Percentiles rank a stretch among this genome's conserved stretches.
phyloP scores from a whole-genome alignment of 2,797 vertebrate genomes.

The Spea hammondii region DNA sequence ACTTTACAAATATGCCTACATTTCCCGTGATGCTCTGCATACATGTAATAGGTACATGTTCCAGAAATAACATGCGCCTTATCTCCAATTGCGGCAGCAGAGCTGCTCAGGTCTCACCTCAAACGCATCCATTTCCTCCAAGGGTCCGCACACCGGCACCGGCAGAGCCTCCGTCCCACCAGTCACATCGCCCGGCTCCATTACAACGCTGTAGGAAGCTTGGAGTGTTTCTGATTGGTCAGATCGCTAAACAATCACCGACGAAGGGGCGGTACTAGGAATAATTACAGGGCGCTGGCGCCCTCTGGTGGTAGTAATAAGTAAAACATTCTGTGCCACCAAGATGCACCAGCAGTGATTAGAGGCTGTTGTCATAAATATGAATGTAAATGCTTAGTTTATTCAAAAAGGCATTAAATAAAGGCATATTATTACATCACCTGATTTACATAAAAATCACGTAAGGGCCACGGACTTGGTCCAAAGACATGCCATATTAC shows the following conservation, averaged over 20 bases:
- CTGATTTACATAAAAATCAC: no score
- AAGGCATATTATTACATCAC: no score
- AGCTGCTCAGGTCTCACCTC: conserved; percentile 20
- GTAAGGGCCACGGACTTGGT: no score
- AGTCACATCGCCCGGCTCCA: conserved; percentile 18
- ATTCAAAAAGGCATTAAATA: no score
- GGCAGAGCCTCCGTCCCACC: conserved; percentile 13
- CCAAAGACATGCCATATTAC: no score
- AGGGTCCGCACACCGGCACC: conserved; percentile 23
- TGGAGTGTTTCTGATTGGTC: not conserved
- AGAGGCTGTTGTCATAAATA: no score
- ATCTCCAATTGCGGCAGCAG: not conserved
- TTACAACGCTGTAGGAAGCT: not conserved
- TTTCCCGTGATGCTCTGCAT: no score
- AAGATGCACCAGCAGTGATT: no score
- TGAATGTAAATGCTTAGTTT: no score
- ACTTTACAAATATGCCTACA: no score
- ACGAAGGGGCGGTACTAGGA: not conserved
- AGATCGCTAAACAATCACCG: not conserved
- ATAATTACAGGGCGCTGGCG: not conserved
- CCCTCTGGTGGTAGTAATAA: not conserved
- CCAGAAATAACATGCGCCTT: no score
- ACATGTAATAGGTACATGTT: no score
- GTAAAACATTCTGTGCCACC: not conserved
- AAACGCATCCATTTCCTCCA: conserved; percentile 7